phyloP scores from a whole-genome alignment of 2,797 vertebrate species.

The Erethizon dorsatum region DNA sequence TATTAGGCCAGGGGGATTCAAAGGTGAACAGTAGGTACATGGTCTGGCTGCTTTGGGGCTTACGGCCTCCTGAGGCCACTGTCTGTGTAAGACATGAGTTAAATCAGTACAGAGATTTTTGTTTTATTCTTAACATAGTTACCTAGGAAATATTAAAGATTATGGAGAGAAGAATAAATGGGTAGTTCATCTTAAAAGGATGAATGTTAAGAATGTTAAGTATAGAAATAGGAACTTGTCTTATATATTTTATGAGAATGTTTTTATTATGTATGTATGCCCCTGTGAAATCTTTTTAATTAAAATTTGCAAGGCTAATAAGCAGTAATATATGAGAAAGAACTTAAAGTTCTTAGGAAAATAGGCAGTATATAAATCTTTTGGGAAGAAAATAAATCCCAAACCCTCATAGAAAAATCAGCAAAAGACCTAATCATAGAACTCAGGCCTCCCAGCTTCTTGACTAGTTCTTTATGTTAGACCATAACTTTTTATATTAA shows the following conservation, averaged over 20 bases:
- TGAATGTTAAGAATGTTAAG: constrained; percentile 58
- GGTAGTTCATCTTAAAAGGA: not conserved
- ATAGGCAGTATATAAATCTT: constrained; percentile 72
- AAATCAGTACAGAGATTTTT: not conserved
- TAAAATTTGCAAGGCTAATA: constrained; percentile 83
- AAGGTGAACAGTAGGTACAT: accelerated
- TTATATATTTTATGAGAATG: constrained; percentile 79
- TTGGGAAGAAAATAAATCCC: constrained; percentile 69
- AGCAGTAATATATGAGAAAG: constrained; percentile 77
- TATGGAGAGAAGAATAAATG: constrained; percentile 32
- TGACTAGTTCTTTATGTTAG: not conserved
- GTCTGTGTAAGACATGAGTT: not conserved
- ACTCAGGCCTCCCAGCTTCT: not conserved
- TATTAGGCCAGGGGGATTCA: not conserved
- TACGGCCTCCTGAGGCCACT: not conserved
- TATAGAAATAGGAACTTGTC: constrained; percentile 71
- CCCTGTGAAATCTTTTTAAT: constrained; percentile 84
- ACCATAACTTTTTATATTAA: constrained; percentile 49
- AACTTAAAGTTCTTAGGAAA: constrained; percentile 74
- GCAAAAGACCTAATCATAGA: constrained; percentile 32
- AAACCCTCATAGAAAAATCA: constrained; percentile 63
- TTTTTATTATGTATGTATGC: constrained; percentile 82
- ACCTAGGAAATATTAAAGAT: constrained; percentile 68
- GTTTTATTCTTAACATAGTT: constrained; percentile 54
- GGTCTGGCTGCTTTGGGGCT: not conserved